Evolutionary conservation across 2,888 invertebrate species (phyloP), one percentile per base, ranked within the genome.

Genomic region (Pristionchus mayeri): DNA sequence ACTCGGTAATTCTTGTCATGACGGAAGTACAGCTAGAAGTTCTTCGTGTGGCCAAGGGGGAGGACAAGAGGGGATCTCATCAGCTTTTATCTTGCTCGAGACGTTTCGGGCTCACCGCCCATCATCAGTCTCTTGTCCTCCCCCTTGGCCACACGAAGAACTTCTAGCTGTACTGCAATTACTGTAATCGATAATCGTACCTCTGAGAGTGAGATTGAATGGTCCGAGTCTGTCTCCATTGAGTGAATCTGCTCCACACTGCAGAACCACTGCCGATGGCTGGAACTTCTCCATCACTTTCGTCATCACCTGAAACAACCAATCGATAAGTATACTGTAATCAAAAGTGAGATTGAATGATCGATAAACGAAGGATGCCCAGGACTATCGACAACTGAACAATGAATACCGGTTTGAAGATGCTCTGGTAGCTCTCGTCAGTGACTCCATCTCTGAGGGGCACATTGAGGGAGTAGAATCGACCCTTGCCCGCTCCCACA

Each of bases 391-490:
- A 63, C 34, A 63, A 37, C n/a, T 3, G 54, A 21, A 13, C n/a
- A 24, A 24, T 40, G 40, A 71, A 97, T 89, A 98, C 90, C 89
- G 93, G 92, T 81, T 87, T 96, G 93, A 98, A 98, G 92, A 98
- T 94, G 48, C 96, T 96, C 93, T 98, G 97, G 93, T 98, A 99
- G 0, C 97, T 96, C 86, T 97, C 97, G 93, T 99, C 99, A 92
- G 98, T 98, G 95, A 99, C 99, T 79, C 99, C 99, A 93, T 99
- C 99, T 78, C 98, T 95, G 16, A 99, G 94, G 0, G 99, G 99
- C 92, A 99, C 98, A 94, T 99, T 99, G 1, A 99, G 98, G 0
- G 98, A 98, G 94, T 99, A 99, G 94, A 98, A 97, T 94, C 98
- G 98, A 84, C 99, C 99, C 90, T 95, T 95, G 0, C 95, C 95